A percentile compares a stretch with the other conserved stretches of the same genome.
Conservation (phyloP, 2,797 vertebrate genomes). For the Numenius phaeopus region DNA sequence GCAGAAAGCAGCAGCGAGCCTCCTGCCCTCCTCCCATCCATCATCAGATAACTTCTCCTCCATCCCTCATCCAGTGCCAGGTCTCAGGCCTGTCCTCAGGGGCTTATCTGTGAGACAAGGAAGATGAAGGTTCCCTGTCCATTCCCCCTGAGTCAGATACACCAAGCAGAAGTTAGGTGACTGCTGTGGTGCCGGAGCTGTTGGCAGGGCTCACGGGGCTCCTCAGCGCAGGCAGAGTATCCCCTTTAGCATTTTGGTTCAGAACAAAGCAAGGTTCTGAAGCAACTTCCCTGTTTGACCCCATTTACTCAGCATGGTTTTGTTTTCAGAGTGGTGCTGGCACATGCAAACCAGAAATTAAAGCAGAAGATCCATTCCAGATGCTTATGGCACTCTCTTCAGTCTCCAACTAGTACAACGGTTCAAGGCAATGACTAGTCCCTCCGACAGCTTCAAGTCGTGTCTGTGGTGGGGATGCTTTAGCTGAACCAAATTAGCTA, state of each 20-base stretch:
- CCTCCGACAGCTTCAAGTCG: background rate
- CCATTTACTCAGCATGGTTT: background rate
- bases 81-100: background rate
- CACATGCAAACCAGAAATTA: background rate
- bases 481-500: background rate
- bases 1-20: accelerated
- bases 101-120: background rate
- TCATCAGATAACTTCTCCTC: background rate
- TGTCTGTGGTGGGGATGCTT: background rate
- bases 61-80: background rate
- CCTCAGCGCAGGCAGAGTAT: background rate
- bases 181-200: background rate
- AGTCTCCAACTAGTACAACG: background rate
- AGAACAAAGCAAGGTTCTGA: background rate
- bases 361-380: background rate
- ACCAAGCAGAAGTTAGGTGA: background rate
- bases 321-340: background rate
- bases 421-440: no score
- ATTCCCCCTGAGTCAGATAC: background rate
- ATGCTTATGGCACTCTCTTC: accelerated
- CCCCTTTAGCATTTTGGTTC: background rate
- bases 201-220: background rate
- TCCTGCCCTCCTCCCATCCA: background rate
- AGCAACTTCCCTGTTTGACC: background rate
- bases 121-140: background rate